Percentiles rank a stretch among this genome's conserved stretches.
Conservation (phyloP, 2,113 vertebrate species). For the Oreochromis spilurus region DNA sequence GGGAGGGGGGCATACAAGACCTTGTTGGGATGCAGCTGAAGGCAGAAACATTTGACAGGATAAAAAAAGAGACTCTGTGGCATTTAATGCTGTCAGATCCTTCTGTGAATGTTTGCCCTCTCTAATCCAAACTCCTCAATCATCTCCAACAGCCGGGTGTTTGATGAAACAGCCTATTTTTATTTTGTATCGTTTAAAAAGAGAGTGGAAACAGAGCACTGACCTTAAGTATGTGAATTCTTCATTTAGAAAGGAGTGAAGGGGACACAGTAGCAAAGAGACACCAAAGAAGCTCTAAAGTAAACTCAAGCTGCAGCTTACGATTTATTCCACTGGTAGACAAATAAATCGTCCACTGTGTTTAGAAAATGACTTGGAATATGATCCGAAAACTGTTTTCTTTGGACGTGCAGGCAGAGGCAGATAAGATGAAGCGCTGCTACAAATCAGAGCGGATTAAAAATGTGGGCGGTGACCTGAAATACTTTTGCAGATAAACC, state of each 20-base stretch:
- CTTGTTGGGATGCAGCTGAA: constrained; percentile 28
- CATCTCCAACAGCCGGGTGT: not conserved
- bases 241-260: not conserved
- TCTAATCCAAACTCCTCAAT: not conserved
- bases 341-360: constrained; percentile 14
- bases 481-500: constrained; percentile 14
- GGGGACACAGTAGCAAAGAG: not conserved
- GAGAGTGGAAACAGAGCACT: not conserved
- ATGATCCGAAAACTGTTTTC: constrained; percentile 8
- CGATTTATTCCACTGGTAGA: not conserved
- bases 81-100: constrained; percentile 11
- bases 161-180: not conserved
- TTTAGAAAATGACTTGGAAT: not conserved
- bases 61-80: not conserved
- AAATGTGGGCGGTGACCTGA: constrained; percentile 12
- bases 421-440: constrained; percentile 6
- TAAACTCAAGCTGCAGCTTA: constrained; percentile 4
- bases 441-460: not conserved
- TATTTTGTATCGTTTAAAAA: not conserved
- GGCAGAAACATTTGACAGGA: constrained; percentile 22
- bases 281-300: not conserved
- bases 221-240: not conserved
- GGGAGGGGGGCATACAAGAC: not conserved
- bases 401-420: not conserved
- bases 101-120: not conserved